A percentile compares a stretch with the other conserved stretches of the same genome.
phyloP scores from a whole-genome alignment of 2,888 invertebrate genomes.

The Pheosia tremula region DNA sequence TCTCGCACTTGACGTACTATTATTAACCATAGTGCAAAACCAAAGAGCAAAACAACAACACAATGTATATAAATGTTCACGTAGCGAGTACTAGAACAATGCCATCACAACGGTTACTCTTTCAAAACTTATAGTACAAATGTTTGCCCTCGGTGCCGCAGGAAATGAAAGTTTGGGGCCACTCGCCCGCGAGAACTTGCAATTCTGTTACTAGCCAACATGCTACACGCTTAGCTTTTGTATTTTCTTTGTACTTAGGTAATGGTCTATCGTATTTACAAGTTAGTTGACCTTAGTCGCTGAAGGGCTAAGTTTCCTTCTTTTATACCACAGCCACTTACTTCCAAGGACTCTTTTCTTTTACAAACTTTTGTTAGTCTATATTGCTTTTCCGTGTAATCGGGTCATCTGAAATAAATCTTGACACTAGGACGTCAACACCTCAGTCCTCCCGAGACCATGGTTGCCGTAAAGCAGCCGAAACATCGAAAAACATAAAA shows the following conservation, averaged over 20 bases:
- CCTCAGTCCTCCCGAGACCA: no score
- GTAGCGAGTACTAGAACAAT: background rate
- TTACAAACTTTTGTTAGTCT: no score
- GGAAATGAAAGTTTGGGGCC: slow-evolving; percentile 10
- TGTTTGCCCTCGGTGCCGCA: slow-evolving; percentile 9
- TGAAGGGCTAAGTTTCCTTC: no score
- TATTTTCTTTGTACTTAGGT: background rate
- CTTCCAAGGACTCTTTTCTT: no score
- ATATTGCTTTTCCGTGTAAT: no score
- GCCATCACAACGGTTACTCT: background rate
- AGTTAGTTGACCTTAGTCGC: no score
- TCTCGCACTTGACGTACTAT: no score
- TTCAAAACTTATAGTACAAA: slow-evolving; percentile 11
- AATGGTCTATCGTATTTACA: background rate
- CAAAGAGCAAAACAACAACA: background rate
- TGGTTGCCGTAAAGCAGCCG: no score
- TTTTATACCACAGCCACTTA: no score
- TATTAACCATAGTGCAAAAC: background rate
- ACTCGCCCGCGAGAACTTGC: slow-evolving; percentile 8
- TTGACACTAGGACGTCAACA: no score
- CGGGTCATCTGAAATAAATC: no score
- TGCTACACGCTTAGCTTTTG: background rate
- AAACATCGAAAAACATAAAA: no score
- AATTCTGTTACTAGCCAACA: slow-evolving; percentile 6
- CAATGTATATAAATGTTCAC: background rate